These are phyloP conservation scores for Petrocephalus sullivani DNA, from an alignment of 2,797 vertebrate genomes.

Conservation along the genomic window DNA sequence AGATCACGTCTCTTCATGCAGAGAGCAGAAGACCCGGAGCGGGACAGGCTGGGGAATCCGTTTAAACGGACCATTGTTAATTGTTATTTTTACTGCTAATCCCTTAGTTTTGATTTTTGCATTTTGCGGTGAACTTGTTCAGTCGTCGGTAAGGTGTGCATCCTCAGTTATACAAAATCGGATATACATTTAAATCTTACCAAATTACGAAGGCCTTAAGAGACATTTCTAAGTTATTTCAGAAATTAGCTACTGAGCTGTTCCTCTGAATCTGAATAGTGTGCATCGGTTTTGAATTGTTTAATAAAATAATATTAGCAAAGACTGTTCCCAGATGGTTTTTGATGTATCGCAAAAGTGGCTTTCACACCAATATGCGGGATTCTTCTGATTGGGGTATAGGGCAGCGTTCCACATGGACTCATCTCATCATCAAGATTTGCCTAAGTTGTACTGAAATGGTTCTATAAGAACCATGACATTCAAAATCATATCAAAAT, in stretches of 20 bases:
- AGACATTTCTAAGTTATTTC: conserved; percentile 21
- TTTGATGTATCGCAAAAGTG: not conserved
- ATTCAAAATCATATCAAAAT: conserved; percentile 4
- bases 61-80: not conserved
- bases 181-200: conserved; percentile 24
- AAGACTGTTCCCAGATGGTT: not conserved
- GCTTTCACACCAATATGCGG: not conserved
- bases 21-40: conserved; percentile 37
- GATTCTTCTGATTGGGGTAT: not conserved
- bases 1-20: conserved; percentile 38
- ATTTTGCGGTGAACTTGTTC: conserved; percentile 31
- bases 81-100: conserved; percentile 33
- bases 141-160: not conserved
- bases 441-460: not conserved
- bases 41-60: conserved; percentile 43
- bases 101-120: conserved; percentile 21
- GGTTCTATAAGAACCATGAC: not conserved
- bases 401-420: not conserved
- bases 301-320: conserved; percentile 23
- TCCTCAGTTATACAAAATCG: conserved; percentile 17
- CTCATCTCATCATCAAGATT: not conserved
- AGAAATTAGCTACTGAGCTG: conserved; percentile 16
- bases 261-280: conserved; percentile 6
- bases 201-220: conserved; percentile 30
- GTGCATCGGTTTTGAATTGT: conserved; percentile 16